phyloP scores from a whole-genome alignment of 2,888 invertebrate genomes.

The Euspilapteryx auroguttella region DNA sequence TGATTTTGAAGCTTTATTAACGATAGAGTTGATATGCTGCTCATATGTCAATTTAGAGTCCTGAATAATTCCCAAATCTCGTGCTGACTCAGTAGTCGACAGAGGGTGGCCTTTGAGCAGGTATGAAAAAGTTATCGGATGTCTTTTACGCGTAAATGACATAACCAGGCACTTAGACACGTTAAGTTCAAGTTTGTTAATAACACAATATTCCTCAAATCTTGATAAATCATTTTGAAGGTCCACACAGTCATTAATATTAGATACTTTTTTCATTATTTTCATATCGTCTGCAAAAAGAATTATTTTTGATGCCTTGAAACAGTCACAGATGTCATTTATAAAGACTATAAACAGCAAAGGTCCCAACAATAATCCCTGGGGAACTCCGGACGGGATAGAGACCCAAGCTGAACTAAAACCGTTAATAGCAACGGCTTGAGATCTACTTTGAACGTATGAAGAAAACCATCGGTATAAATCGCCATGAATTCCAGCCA shows the following conservation, averaged over 20 bases:
- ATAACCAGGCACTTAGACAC: conserved; percentile 6
- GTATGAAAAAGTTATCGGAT: too few relatives aligned
- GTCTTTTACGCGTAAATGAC: not conserved
- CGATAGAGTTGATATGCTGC: too few relatives aligned
- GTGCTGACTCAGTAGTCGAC: too few relatives aligned
- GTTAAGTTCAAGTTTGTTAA: conserved; percentile 8
- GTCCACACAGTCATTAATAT: not conserved
- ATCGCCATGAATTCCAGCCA: not conserved
- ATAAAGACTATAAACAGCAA: conserved; percentile 6
- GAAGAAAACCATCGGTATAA: not conserved
- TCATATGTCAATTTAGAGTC: too few relatives aligned
- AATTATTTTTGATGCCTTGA: conserved; percentile 2
- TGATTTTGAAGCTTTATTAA: too few relatives aligned
- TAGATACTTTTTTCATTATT: conserved; percentile 3
- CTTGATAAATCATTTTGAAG: conserved; percentile 6
- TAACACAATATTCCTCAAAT: conserved; percentile 6
- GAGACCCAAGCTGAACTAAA: not conserved
- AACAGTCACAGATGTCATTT: conserved; percentile 5
- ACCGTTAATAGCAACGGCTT: not conserved
- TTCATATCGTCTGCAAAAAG: conserved; percentile 7
- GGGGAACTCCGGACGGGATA: conserved; percentile 5
- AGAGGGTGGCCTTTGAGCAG: too few relatives aligned
- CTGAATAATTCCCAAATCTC: too few relatives aligned
- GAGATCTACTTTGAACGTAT: not conserved
- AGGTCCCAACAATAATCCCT: conserved; percentile 6